Base-by-base conservation (phyloP, 1,140 invertebrate genomes). In the Brachystomella parvula region DNA sequence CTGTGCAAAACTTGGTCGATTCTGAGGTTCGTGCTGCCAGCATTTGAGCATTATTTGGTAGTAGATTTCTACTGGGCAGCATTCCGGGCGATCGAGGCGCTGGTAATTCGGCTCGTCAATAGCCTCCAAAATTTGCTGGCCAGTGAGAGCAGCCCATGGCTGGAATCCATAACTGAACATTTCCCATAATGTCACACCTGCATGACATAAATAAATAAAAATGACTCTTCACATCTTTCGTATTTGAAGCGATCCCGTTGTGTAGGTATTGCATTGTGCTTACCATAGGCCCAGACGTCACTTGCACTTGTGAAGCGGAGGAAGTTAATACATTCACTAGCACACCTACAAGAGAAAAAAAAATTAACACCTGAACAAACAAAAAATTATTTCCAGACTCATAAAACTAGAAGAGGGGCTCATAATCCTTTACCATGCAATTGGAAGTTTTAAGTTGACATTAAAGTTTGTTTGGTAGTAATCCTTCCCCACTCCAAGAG, bases 391-490 rank as follows among this genome's bases (percentile, higher is more conserved):
- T 3, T 59, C 15, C 24, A 9, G 9, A 59, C 15, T n/a, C 24
- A 26, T 6, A 9, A 6, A 56, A 56, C 26, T 24, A 56, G 15
- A 9, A 12, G 9, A 56, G 24, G 26, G 21, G 21, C 6, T 30
- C 9, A 44, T 44, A 2, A 17, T 44, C n/a, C 79, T 83, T 82
- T 79, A 89, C 96, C 96, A 99, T 0, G 96, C 96, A 74, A 98
- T 96, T 2, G 95, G 96, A 65, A 98, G 80, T 81, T 98, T 98
- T 26, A 98, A 82, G 81, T 96, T 96, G 6, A 96, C 92, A 79
- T 94, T 97, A 76, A 97, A 98, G 80, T 98, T 97, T 1, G 93
- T 96, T 79, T 98, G 93, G 77, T 98, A 99, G 77, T 99, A 99
- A 79, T 99, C 95, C 79, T 98, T 97, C 6, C 94, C 96, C 59